phyloP scores from a whole-genome alignment of 1,140 invertebrate genomes.

The Pollicipes pollicipes region DNA sequence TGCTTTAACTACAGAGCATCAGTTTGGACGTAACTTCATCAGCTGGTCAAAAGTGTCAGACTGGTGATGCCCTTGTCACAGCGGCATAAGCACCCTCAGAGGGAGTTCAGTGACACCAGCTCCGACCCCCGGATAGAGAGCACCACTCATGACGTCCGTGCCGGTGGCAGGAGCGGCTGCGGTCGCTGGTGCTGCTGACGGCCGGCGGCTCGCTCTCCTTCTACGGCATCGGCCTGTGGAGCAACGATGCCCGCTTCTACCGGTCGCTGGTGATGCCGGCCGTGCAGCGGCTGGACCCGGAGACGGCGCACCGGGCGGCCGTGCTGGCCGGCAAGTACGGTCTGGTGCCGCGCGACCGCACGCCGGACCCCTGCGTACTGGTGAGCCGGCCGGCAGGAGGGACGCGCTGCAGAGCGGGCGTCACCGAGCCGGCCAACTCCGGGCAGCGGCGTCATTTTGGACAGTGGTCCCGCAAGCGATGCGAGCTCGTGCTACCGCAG shows the following conservation, averaged over 20 bases:
- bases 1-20: no score
- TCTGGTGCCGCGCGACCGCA: slow-evolving; percentile 24
- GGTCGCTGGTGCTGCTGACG: slow-evolving; percentile 30
- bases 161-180: slow-evolving; percentile 28
- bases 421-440: neutral
- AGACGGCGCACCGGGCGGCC: slow-evolving; percentile 57
- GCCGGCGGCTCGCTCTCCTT: slow-evolving; percentile 40
- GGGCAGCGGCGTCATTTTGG: no score
- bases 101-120: no score
- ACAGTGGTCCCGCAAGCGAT: no score
- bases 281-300: slow-evolving; percentile 45
- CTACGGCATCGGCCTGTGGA: slow-evolving; percentile 41
- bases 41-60: no score
- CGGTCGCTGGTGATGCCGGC: slow-evolving; percentile 48
- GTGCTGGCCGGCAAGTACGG: slow-evolving; percentile 53
- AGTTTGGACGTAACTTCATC: no score
- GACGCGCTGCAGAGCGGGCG: neutral
- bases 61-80: no score
- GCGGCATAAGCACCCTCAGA: no score
- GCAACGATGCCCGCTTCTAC: slow-evolving; percentile 60
- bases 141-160: no score
- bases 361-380: slow-evolving; percentile 31
- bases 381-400: slow-evolving; percentile 26
- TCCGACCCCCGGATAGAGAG: no score
- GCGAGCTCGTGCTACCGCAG: no score